Evolutionary conservation across 2,888 invertebrate genomes (phyloP).

Genomic region (Eristalis intricaria): DNA sequence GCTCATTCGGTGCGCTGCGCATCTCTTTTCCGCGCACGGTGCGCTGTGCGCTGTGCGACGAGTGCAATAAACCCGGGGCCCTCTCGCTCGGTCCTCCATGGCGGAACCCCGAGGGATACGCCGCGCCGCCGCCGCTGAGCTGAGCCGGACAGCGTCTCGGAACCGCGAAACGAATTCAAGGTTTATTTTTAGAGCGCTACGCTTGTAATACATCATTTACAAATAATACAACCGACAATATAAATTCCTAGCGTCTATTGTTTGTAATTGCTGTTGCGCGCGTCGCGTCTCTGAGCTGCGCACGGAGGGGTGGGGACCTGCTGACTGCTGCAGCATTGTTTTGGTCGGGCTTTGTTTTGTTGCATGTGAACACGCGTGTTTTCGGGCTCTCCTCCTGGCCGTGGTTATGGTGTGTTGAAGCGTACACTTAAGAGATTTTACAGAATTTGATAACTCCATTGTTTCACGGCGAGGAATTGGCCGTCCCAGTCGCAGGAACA

Average conservation of each 20-base stretch:
- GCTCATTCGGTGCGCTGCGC: constrained; percentile 37
- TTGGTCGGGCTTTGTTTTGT: constrained; percentile 42
- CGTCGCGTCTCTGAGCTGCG: neutral
- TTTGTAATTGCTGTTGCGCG: constrained; percentile 68
- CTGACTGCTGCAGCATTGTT: constrained; percentile 32
- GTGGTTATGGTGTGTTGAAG: constrained; percentile 56
- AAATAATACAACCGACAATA: constrained; percentile 73
- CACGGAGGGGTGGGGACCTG: neutral
- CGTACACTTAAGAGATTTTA: constrained; percentile 67
- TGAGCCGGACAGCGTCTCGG: constrained; percentile 31
- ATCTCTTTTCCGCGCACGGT: constrained; percentile 5
- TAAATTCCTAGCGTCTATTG: constrained; percentile 72
- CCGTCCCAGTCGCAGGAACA: neutral
- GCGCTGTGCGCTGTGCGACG: neutral
- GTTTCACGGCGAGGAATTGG: constrained; percentile 37
- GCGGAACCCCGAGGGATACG: constrained; percentile 59
- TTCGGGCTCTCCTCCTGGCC: constrained; percentile 7
- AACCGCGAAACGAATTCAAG: constrained; percentile 67
- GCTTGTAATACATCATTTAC: constrained; percentile 74
- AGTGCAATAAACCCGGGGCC: constrained; percentile 64
- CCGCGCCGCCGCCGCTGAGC: neutral
- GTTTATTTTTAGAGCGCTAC: constrained; percentile 71
- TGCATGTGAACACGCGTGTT: constrained; percentile 66
- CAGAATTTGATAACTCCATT: constrained; percentile 72
- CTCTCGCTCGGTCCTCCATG: neutral